Conservation (phyloP, 2,888 invertebrate species). For the Scelioninae gen. 2 region DNA sequence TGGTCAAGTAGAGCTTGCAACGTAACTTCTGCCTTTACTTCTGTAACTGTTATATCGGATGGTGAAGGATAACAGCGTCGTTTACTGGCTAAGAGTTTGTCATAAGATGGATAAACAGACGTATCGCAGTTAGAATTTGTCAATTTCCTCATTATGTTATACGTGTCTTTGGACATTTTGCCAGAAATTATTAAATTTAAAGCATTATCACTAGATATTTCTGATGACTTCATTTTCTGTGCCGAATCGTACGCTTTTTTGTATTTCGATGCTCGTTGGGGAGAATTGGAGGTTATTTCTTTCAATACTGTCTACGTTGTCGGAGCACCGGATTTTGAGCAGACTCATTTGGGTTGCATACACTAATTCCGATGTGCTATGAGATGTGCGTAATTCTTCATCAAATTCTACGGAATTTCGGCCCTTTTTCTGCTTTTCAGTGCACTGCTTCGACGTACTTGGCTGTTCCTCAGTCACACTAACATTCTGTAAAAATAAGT, state of each 20-base stretch:
- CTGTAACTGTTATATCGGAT: slow-evolving; percentile 3
- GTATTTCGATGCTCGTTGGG: background rate
- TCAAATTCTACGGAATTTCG: background rate
- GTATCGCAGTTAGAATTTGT: slow-evolving; percentile 1
- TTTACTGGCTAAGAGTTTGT: background rate
- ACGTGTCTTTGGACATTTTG: slow-evolving; percentile 8
- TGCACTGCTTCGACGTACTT: background rate
- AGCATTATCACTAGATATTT: slow-evolving; percentile 10
- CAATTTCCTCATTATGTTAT: background rate
- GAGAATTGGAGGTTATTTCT: background rate
- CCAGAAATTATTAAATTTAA: slow-evolving; percentile 2
- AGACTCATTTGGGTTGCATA: slow-evolving; percentile 12
- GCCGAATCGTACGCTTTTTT: background rate
- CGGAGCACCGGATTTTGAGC: background rate
- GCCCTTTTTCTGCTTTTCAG: background rate
- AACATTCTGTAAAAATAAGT: background rate
- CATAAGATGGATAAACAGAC: slow-evolving; percentile 15
- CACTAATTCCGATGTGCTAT: background rate
- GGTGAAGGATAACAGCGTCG: slow-evolving; percentile 6
- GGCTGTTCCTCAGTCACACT: background rate
- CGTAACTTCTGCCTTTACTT: slow-evolving; percentile 12
- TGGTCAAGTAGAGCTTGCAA: slow-evolving; percentile 9
- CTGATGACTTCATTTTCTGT: background rate
- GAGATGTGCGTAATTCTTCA: background rate
- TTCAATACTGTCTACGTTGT: background rate